Conservation (phyloP, 2,113 vertebrate genomes). For the Rhinichthys klamathensis region DNA sequence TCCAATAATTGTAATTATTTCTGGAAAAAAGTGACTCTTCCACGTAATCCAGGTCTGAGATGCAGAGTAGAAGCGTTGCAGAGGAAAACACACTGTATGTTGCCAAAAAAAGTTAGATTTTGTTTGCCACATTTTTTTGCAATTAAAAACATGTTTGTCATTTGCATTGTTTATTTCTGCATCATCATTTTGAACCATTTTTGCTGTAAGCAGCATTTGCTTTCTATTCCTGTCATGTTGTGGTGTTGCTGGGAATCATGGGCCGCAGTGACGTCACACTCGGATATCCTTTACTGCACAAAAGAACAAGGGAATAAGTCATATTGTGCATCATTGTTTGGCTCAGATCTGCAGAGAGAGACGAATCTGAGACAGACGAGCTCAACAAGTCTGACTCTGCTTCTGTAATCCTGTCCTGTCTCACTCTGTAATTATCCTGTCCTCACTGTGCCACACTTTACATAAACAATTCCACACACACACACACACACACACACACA, state of each 20-base stretch:
- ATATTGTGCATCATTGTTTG: neutral
- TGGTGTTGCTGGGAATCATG: neutral
- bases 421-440: conserved; percentile 57
- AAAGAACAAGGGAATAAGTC: neutral
- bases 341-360: neutral
- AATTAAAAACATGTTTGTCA: too few species aligned
- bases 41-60: too few species aligned
- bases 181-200: neutral
- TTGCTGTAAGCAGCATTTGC: neutral
- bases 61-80: too few species aligned
- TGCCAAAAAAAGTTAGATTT: too few species aligned
- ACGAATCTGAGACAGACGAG: neutral
- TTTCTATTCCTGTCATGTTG: neutral
- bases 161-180: neutral
- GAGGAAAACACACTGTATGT: too few species aligned
- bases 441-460: conserved; percentile 44
- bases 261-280: neutral
- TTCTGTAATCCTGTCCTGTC: conserved; percentile 51
- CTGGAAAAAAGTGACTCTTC: too few species aligned
- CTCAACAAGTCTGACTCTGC: conserved; percentile 23
- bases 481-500: neutral
- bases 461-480: conserved; percentile 41
- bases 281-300: neutral
- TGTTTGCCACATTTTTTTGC: too few species aligned
- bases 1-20: too few species aligned